Evolutionary conservation across 2,888 invertebrate genomes (phyloP).

Genomic region (Standfussiana lucernea): DNA sequence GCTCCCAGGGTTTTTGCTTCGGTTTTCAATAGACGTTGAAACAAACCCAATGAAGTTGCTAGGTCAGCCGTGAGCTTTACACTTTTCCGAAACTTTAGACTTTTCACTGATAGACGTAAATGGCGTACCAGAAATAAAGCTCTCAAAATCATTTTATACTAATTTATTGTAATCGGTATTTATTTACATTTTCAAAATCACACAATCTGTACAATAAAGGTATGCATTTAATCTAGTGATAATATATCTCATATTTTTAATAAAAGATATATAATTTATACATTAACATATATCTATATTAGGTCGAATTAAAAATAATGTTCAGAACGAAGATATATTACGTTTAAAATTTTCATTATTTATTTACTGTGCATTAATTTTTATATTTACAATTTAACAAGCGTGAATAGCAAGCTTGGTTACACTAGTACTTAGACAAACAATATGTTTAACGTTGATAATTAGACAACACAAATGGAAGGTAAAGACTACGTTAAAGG

Average conservation of each 20-base stretch:
- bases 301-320: constrained; percentile 80
- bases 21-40: constrained; percentile 33
- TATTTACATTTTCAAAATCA: constrained; percentile 87
- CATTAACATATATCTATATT: constrained; percentile 79
- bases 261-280: constrained; percentile 81
- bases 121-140: constrained; percentile 36
- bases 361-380: constrained; percentile 83
- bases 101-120: not conserved
- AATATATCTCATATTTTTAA: constrained; percentile 84
- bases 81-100: not conserved
- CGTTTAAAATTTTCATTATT: constrained; percentile 72
- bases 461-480: constrained; percentile 61
- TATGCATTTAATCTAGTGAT: constrained; percentile 79
- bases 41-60: constrained; percentile 2
- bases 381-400: constrained; percentile 86
- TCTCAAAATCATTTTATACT: constrained; percentile 80
- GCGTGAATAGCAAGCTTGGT: constrained; percentile 88
- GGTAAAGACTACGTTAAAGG: constrained; percentile 47
- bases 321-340: constrained; percentile 78
- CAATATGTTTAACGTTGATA: constrained; percentile 60
- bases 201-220: constrained; percentile 86
- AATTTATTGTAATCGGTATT: constrained; percentile 85
- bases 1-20: constrained; percentile 8
- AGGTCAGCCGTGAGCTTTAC: not conserved
- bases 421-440: constrained; percentile 69